A percentile compares a stretch with the other conserved stretches of the same genome.
Evolutionary conservation across 2,888 invertebrate species (phyloP).

Genomic region (Molanna angustata): DNA sequence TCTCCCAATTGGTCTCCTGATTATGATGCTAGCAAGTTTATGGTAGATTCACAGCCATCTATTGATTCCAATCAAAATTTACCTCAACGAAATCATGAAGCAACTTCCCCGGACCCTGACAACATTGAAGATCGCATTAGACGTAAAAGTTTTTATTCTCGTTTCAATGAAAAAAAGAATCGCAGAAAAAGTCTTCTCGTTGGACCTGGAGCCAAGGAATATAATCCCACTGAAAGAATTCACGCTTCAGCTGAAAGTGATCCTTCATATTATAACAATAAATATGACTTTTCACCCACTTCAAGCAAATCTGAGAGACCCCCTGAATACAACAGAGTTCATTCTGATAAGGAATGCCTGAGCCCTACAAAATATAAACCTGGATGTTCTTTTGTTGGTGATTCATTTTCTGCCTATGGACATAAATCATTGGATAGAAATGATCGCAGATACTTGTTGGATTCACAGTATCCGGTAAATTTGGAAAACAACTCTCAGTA

Average conservation of each 20-base stretch:
- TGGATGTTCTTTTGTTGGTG: conserved; percentile 47
- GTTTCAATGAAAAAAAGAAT: conserved; percentile 82
- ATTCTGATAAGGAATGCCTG: conserved; percentile 19
- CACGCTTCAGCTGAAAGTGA: conserved; percentile 43
- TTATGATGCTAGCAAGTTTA: conserved; percentile 37
- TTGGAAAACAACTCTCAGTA: conserved; percentile 45
- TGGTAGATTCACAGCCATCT: conserved; percentile 37
- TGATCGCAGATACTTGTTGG: conserved; percentile 47
- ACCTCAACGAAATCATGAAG: conserved; percentile 48
- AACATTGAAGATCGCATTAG: conserved; percentile 84
- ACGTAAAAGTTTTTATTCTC: conserved; percentile 83
- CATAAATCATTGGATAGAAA: conserved; percentile 52
- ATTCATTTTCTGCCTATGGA: conserved; percentile 43
- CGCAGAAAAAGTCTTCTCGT: conserved; percentile 67
- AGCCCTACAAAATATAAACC: conserved; percentile 25
- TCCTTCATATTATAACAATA: conserved; percentile 31
- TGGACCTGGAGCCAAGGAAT: conserved; percentile 59
- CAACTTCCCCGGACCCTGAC: conserved; percentile 57
- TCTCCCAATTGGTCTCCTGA: conserved; percentile 46
- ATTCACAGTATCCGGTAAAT: conserved; percentile 47
- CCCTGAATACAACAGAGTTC: conserved; percentile 5
- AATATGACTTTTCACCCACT: conserved; percentile 46
- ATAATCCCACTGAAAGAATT: conserved; percentile 51
- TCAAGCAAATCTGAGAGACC: conserved; percentile 8
- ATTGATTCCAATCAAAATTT: conserved; percentile 36